A percentile compares a stretch with the other conserved stretches of the same genome.
phyloP scores from a whole-genome alignment of 2,888 invertebrate genomes.

The Ischnura elegans region DNA sequence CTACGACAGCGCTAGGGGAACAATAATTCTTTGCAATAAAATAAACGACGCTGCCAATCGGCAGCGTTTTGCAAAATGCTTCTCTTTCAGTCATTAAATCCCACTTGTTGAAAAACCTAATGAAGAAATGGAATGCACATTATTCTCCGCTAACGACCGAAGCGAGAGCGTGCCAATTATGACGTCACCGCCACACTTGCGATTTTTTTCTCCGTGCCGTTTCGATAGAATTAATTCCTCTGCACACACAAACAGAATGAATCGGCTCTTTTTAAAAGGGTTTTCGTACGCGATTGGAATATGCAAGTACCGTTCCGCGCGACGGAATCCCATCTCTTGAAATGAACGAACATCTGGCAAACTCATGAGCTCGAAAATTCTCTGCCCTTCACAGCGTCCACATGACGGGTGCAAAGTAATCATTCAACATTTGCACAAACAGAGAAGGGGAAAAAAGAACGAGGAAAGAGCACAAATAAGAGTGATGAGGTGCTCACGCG shows the following conservation, averaged over 20 bases:
- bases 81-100: not conserved
- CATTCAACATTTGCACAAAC: slow-evolving; percentile 60
- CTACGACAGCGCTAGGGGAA: not conserved
- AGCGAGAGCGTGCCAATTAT: slow-evolving; percentile 33
- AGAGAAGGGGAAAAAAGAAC: slow-evolving; percentile 3
- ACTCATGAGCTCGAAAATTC: slow-evolving; percentile 45
- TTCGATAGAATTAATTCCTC: slow-evolving; percentile 45
- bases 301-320: slow-evolving; percentile 56
- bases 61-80: slow-evolving; percentile 2
- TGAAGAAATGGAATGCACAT: slow-evolving; percentile 5
- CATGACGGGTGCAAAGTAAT: slow-evolving; percentile 64
- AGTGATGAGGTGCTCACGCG: slow-evolving; percentile 38
- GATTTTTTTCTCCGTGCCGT: not conserved
- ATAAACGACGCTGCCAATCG: not conserved
- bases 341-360: slow-evolving; percentile 38
- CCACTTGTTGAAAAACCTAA: not conserved
- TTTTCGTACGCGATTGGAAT: slow-evolving; percentile 52
- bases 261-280: slow-evolving; percentile 44
- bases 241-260: slow-evolving; percentile 48
- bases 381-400: slow-evolving; percentile 14
- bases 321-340: not conserved
- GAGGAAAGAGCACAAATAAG: not conserved
- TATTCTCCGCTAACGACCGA: not conserved
- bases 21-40: not conserved
- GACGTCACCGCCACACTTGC: not conserved